Evolutionary conservation across 1,140 invertebrate genomes (phyloP).

Genomic region (Ceratitis capitata): DNA sequence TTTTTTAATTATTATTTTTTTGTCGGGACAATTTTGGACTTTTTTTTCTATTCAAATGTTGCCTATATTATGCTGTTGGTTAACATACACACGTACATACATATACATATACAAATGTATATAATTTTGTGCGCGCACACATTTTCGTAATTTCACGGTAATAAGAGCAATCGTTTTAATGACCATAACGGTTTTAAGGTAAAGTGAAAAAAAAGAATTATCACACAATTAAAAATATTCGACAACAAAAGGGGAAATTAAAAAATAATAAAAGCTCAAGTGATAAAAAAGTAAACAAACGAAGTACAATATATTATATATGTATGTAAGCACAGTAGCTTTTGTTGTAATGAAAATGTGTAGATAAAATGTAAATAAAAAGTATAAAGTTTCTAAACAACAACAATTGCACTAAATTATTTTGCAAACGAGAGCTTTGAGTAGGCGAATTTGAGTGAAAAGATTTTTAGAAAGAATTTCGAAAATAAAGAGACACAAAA

Average conservation of each 20-base stretch:
- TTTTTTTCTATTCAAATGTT: not conserved
- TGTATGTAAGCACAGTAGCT: not conserved
- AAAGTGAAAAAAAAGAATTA: not conserved
- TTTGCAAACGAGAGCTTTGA: not conserved
- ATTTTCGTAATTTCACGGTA: not conserved
- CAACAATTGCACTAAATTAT: not conserved
- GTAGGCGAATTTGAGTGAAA: not conserved
- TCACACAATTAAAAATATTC: conserved; percentile 16
- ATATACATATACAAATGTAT: not conserved
- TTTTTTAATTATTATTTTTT: conserved; percentile 18
- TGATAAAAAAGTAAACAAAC: not conserved
- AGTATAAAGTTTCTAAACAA: not conserved
- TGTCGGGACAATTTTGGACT: not conserved
- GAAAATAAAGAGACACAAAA: not conserved
- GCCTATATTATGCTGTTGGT: not conserved
- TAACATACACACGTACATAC: not conserved
- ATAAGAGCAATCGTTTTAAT: not conserved
- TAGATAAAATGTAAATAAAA: conserved; percentile 1
- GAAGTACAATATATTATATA: too few species aligned
- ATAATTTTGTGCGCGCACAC: not conserved
- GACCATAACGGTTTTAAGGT: not conserved
- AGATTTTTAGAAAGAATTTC: not conserved
- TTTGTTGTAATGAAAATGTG: not conserved
- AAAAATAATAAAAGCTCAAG: not conserved
- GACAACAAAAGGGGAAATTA: not conserved